These are phyloP conservation scores for Clavelina lepadiformis DNA, from an alignment of 23 tunicate species.

Conservation along the genomic window DNA sequence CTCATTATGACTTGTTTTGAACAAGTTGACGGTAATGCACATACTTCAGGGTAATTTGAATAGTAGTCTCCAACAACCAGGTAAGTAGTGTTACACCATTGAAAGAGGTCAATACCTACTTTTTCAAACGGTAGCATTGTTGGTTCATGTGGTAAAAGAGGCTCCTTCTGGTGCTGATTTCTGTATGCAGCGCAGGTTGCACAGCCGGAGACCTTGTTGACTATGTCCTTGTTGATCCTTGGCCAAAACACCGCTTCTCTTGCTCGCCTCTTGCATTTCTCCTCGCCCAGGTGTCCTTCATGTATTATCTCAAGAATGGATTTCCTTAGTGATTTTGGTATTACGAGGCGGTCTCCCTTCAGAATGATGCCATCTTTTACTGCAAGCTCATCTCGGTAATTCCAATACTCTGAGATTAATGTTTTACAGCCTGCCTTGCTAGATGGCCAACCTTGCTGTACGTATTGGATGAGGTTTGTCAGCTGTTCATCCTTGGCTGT, in stretches of 20 bases:
- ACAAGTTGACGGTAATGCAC: too few species aligned
- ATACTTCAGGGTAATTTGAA: too few species aligned
- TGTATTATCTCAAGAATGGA: background rate
- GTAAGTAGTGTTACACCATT: too few species aligned
- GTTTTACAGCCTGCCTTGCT: background rate
- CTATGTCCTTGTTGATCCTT: slow-evolving; percentile 8
- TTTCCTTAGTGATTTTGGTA: background rate
- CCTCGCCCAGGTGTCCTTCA: slow-evolving; percentile 18
- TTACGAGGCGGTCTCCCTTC: slow-evolving; percentile 29
- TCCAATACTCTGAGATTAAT: slow-evolving; percentile 1
- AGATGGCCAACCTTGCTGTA: slow-evolving; percentile 16
- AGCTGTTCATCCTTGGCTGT: slow-evolving; percentile 3
- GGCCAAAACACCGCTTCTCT: slow-evolving; percentile 20
- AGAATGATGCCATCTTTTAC: slow-evolving; percentile 10
- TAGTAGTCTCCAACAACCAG: too few species aligned
- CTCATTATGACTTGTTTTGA: too few species aligned
- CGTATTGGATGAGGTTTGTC: background rate
- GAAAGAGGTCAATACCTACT: slow-evolving; percentile 17
- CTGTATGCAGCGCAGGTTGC: slow-evolving; percentile 2
- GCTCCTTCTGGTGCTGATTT: slow-evolving; percentile 2
- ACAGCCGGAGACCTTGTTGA: slow-evolving; percentile 5
- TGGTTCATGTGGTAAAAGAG: slow-evolving; percentile 4
- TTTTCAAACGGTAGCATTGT: slow-evolving; percentile 16
- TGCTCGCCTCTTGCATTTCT: slow-evolving; percentile 18
- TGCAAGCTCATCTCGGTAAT: slow-evolving; percentile 6